Percentiles rank a stretch among this genome's conserved stretches.
Evolutionary conservation across 1,140 invertebrate species (phyloP).

Genomic region (Glossosoma conforme): DNA sequence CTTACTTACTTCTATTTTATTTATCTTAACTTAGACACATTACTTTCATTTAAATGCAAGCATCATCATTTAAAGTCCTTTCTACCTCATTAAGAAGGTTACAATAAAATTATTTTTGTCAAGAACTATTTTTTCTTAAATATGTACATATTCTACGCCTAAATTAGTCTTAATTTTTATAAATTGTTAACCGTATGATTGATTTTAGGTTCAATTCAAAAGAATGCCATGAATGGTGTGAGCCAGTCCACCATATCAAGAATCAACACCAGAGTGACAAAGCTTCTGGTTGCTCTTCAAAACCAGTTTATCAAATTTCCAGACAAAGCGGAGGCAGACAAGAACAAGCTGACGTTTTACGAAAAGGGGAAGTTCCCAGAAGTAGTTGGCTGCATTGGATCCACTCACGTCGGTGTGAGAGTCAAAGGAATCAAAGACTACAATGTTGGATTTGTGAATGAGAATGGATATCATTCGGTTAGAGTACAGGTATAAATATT

Average conservation of each 20-base stretch:
- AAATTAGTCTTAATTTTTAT: neutral
- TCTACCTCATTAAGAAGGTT: neutral
- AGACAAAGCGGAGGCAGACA: constrained; percentile 14
- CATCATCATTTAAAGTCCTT: neutral
- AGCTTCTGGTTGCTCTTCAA: constrained; percentile 19
- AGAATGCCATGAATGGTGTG: constrained; percentile 25
- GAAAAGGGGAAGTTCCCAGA: constrained; percentile 27
- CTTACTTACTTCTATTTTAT: neutral
- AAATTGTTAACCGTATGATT: neutral
- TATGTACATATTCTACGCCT: too few relatives aligned
- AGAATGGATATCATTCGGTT: constrained; percentile 29
- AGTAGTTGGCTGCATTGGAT: constrained; percentile 24
- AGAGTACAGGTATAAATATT: constrained; percentile 27
- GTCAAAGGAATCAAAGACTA: constrained; percentile 26
- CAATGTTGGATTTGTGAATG: constrained; percentile 25
- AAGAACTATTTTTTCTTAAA: too few relatives aligned
- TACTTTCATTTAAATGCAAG: too few relatives aligned
- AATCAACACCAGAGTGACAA: constrained; percentile 26
- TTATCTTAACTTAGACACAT: too few relatives aligned
- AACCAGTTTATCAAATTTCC: constrained; percentile 24
- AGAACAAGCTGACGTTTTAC: constrained; percentile 22
- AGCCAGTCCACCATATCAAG: constrained; percentile 26
- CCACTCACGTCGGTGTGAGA: constrained; percentile 24
- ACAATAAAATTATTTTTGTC: too few relatives aligned
- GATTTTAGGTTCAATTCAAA: constrained; percentile 24